A percentile compares a stretch with the other conserved stretches of the same genome.
Conservation (phyloP, 2,888 invertebrate species). For the Deilephila porcellus region DNA sequence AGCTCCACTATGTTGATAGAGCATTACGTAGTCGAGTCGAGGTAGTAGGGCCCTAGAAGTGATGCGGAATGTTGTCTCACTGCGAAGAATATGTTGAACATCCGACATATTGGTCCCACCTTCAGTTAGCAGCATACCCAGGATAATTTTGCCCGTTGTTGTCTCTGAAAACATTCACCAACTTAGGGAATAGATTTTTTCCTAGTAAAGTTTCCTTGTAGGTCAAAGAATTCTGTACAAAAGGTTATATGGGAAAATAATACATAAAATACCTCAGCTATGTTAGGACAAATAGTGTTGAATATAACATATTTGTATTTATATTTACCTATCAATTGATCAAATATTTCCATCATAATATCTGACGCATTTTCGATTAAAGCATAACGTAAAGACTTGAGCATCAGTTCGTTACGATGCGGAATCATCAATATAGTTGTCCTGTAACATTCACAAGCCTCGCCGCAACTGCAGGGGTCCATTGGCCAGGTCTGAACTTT, state of each 20-base stretch:
- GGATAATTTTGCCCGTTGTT: constrained; percentile 67
- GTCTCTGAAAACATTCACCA: constrained; percentile 55
- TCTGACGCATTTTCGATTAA: constrained; percentile 70
- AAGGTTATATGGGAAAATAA: too few species aligned
- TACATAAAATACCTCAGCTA: too few species aligned
- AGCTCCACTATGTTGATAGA: constrained; percentile 63
- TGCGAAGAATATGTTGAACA: constrained; percentile 66
- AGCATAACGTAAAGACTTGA: constrained; percentile 69
- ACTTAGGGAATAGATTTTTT: too few species aligned
- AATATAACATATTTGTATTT: background rate
- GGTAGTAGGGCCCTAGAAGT: constrained; percentile 61
- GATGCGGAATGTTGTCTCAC: constrained; percentile 59
- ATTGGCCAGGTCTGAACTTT: constrained; percentile 69
- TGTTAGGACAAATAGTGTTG: too few species aligned
- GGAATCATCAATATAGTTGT: constrained; percentile 69
- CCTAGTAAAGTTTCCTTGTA: too few species aligned
- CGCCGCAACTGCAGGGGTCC: constrained; percentile 74
- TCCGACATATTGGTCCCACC: constrained; percentile 71
- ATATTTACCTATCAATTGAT: constrained; percentile 66
- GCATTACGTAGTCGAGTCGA: constrained; percentile 57
- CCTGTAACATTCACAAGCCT: constrained; percentile 74
- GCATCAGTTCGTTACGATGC: constrained; percentile 73
- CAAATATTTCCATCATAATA: constrained; percentile 71
- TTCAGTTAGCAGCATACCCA: constrained; percentile 69
- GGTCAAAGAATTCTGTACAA: too few species aligned